Base-by-base conservation (phyloP, 2,888 invertebrate genomes). In the Drosophila mercatorum region DNA sequence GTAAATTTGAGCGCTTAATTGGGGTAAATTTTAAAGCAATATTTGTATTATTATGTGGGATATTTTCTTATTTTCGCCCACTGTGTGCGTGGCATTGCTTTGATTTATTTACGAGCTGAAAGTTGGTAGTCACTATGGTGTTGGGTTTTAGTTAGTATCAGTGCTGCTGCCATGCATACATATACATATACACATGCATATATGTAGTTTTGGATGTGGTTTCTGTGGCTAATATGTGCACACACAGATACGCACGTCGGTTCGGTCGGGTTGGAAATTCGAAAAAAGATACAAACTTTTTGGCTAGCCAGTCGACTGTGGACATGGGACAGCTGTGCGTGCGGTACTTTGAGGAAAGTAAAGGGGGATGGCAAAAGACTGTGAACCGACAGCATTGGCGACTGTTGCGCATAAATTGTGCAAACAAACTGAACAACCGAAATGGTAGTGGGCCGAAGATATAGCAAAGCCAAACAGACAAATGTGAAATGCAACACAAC, bases 141-240 rank as follows among this genome's bases (percentile, higher is more conserved):
- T 80, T 84, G 84, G 82, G 73, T 75, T 82, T 81, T 72, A 84
- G 83, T 80, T 84, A 73, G 81, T 86, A 80, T 86, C 78, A 73
- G 44, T 63, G 59, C 61, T 64, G 61, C 77, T 66, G 53, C 68
- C 72, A 75, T 22, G 22, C 22, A 22, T 22, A 22, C 22, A 22
- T 22, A 72, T 59, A 52, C 41, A 68, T 34, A 68, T 43, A 66
- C 28, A 62, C 28, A 59, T 22, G 26, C 12, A 26, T 28, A 43
- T 44, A 61, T 44, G 65, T 57, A 72, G 66, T 78, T 82, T 83
- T 73, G 78, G 58, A 36, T 78, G 67, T 80, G 83, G 83, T 68
- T 71, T 78, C 58, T 75, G 75, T 75, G 83, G 85, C 88, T 84
- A 79, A 79, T 85, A 80, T 76, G 72, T 47, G 76, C 65, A 68